Evolutionary conservation across 64 coral and sea anemone genomes (phyloP).

Genomic region (Pachyseris speciosa): DNA sequence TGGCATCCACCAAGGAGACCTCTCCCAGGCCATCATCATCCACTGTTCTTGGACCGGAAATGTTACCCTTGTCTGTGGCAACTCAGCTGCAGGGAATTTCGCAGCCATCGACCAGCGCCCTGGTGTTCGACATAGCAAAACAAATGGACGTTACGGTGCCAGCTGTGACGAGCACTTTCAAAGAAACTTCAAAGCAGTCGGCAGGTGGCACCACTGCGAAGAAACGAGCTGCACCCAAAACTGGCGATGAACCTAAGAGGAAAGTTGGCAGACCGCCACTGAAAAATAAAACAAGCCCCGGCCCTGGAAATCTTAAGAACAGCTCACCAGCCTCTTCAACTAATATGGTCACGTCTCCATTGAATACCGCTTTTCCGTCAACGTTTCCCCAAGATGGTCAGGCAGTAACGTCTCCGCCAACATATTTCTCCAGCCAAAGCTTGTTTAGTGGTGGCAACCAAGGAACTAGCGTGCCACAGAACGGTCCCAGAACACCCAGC

Average conservation of each 20-base stretch:
- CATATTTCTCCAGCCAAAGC: background rate
- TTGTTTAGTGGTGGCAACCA: background rate
- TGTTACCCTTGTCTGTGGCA: constrained; percentile 1
- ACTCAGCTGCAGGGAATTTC: constrained; percentile 17
- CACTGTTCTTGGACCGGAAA: constrained; percentile 2
- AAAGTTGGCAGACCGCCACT: constrained; percentile 90
- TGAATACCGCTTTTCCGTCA: constrained; percentile 46
- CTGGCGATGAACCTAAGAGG: constrained; percentile 82
- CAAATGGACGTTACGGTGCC: background rate
- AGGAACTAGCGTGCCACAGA: constrained; percentile 43
- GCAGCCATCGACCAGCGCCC: background rate
- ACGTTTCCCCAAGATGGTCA: constrained; percentile 14
- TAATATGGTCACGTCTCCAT: constrained; percentile 21
- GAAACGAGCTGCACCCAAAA: constrained; percentile 71
- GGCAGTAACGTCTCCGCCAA: background rate
- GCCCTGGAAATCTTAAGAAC: background rate
- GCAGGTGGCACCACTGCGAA: constrained; percentile 10
- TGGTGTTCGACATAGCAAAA: constrained; percentile 17
- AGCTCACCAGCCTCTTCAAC: constrained; percentile 7
- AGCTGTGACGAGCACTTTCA: background rate
- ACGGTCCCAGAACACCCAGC: constrained; percentile 31
- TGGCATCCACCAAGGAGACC: constrained; percentile 11
- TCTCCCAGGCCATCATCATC: background rate
- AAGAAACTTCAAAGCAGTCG: constrained; percentile 18
- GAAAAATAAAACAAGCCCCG: constrained; percentile 4